phyloP scores from a whole-genome alignment of 2,888 invertebrate genomes.

The Tolmerus cingulatus region DNA sequence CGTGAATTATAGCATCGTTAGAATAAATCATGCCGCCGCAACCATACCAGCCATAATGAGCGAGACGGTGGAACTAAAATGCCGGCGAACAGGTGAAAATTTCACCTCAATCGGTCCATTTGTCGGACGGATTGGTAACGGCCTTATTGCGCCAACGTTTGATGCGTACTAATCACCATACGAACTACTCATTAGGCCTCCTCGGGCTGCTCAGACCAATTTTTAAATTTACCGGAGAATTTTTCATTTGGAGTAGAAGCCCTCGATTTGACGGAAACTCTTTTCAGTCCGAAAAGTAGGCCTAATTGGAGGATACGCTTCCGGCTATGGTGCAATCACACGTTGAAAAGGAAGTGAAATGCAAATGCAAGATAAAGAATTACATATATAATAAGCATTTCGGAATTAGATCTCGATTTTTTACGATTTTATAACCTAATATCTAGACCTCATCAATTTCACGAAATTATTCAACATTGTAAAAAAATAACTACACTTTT shows the following conservation, averaged over 20 bases:
- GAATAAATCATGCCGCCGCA: conserved; percentile 12
- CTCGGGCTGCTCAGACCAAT: neutral
- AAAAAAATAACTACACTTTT: no score
- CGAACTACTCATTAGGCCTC: conserved; percentile 22
- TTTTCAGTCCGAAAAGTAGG: neutral
- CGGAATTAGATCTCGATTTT: no score
- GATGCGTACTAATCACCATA: conserved; percentile 15
- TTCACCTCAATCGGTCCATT: neutral
- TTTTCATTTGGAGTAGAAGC: neutral
- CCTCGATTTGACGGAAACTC: neutral
- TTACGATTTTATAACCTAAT: no score
- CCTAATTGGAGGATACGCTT: neutral
- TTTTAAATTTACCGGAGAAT: conserved; percentile 17
- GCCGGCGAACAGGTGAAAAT: conserved; percentile 21
- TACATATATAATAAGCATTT: no score
- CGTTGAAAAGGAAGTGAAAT: neutral
- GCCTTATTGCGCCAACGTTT: conserved; percentile 21
- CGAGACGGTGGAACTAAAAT: neutral
- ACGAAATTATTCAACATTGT: no score
- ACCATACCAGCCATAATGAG: neutral
- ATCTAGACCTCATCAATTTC: no score
- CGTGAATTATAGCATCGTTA: conserved; percentile 32
- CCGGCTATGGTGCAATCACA: neutral
- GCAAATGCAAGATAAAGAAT: neutral
- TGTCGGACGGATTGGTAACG: neutral